phyloP scores from a whole-genome alignment of 2,888 invertebrate genomes.

The Physocephala rufipes region DNA sequence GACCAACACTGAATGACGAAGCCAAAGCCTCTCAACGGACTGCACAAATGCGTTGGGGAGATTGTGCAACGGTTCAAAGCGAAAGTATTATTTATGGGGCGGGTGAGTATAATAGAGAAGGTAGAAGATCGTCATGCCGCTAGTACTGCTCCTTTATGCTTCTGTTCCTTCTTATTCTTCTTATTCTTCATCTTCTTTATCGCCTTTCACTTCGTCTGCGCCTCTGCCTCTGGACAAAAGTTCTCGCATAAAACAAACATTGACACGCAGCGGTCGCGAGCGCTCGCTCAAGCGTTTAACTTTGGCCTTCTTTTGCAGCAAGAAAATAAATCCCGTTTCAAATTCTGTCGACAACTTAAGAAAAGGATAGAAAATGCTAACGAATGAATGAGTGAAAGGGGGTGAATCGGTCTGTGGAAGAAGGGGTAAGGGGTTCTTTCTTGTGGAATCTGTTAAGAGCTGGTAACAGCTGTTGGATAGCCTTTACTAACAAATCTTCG shows the following conservation, averaged over 20 bases:
- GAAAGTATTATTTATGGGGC: too few species aligned
- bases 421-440: neutral
- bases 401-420: neutral
- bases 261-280: constrained; percentile 51
- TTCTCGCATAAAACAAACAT: constrained; percentile 59
- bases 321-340: constrained; percentile 24
- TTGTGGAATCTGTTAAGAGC: constrained; percentile 27
- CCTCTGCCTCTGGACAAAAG: constrained; percentile 19
- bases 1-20: too few species aligned
- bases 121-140: neutral
- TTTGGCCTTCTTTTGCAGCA: constrained; percentile 5
- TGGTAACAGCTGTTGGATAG: constrained; percentile 26
- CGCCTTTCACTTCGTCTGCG: neutral
- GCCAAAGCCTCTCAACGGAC: too few species aligned
- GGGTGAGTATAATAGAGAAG: too few species aligned
- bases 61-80: too few species aligned
- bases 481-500: constrained; percentile 9
- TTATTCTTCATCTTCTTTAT: too few species aligned
- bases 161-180: neutral
- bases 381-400: neutral
- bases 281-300: constrained; percentile 27
- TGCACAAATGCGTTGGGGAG: too few species aligned
- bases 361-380: neutral
- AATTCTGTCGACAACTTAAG: constrained; percentile 22
- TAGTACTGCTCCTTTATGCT: constrained; percentile 18